Evolutionary conservation across 2,113 vertebrate species (phyloP).

Genomic region (Gallinago undulata): DNA sequence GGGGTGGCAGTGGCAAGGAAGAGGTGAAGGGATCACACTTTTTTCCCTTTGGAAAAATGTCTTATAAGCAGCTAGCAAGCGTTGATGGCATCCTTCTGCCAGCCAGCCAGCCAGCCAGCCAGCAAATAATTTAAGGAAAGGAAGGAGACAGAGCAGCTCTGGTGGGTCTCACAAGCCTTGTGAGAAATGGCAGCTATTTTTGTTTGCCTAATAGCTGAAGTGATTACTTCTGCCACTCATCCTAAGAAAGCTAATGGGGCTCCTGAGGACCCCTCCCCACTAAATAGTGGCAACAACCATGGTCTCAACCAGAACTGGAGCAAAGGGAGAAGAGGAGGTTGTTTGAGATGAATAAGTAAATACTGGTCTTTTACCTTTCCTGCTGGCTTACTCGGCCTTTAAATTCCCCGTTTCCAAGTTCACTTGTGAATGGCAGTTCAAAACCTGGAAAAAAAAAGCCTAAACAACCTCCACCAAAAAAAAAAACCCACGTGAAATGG

Average conservation of each 20-base stretch:
- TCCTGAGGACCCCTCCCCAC: neutral
- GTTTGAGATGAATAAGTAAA: neutral
- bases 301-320: constrained; percentile 11
- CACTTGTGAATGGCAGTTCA: neutral
- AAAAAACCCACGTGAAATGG: neutral
- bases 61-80: constrained; percentile 14
- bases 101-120: neutral
- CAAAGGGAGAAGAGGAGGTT: neutral
- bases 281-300: constrained; percentile 23
- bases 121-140: neutral
- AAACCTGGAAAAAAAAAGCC: neutral
- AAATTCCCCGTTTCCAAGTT: neutral
- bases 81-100: neutral
- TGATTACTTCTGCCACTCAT: constrained; percentile 49
- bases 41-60: neutral
- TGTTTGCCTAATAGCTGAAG: constrained; percentile 49
- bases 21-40: neutral
- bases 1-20: neutral
- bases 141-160: neutral
- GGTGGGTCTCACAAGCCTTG: constrained; percentile 3
- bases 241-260: constrained; percentile 1
- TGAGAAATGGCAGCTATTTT: constrained; percentile 30
- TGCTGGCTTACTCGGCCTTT: neutral
- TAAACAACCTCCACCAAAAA: neutral
- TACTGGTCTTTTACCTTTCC: neutral